A percentile compares a stretch with the other conserved stretches of the same genome.
Conservation (phyloP, 2,113 vertebrate species). For the Rhabdornis inornatus region DNA sequence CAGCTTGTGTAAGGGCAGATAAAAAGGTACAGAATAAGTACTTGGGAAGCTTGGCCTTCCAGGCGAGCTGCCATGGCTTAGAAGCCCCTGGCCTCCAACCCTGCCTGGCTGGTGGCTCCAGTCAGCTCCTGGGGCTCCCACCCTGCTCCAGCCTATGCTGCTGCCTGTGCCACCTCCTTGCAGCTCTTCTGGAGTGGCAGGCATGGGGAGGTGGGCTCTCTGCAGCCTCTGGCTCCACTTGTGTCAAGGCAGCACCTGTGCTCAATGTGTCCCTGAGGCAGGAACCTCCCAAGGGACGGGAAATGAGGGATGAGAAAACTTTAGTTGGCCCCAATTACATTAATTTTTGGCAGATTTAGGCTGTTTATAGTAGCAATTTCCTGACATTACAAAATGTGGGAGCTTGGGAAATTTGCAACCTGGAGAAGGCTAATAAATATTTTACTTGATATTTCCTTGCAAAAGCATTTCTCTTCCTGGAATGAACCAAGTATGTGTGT, state of each 20-base stretch:
- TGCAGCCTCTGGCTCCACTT: accelerated
- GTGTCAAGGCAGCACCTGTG: not conserved
- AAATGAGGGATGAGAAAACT: not conserved
- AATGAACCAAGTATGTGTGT: not conserved
- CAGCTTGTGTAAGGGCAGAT: not conserved
- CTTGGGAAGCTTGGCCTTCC: not conserved
- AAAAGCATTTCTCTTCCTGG: not conserved
- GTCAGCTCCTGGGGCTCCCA: not conserved
- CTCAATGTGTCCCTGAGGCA: not conserved
- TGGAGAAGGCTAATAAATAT: constrained; percentile 12
- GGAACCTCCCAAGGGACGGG: not conserved
- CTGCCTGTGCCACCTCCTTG: accelerated
- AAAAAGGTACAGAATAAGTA: not conserved
- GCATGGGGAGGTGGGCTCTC: not conserved
- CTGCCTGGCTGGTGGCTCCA: accelerated
- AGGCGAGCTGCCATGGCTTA: accelerated
- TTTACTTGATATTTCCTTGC: not conserved
- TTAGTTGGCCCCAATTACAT: not conserved
- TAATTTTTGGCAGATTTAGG: not conserved
- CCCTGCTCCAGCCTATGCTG: not conserved
- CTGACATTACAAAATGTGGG: not conserved
- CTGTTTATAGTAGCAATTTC: constrained; percentile 25
- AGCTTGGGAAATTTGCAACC: not conserved
- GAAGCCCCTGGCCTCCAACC: not conserved
- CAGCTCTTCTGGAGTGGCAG: not conserved